Conservation (phyloP, 2,113 vertebrate genomes). For the Cairina moschata region DNA sequence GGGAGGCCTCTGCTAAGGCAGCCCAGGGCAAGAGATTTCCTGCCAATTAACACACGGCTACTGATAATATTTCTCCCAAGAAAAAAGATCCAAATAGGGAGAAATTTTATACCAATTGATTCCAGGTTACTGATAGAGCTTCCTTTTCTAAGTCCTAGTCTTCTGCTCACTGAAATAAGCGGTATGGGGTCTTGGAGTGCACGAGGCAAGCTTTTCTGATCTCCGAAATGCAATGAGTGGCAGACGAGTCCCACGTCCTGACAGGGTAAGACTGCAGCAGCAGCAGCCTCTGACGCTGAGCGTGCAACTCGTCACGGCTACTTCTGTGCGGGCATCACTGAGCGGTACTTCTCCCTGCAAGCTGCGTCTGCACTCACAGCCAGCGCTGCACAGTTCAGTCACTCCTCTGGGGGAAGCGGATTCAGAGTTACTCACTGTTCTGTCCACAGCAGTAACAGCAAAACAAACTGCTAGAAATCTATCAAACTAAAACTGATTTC, state of each 20-base stretch:
- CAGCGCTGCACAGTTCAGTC: background rate
- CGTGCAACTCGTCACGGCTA: background rate
- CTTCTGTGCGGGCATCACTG: accelerated
- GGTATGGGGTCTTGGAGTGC: accelerated
- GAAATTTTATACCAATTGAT: background rate
- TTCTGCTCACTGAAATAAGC: background rate
- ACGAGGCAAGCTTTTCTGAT: background rate
- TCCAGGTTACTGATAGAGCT: background rate
- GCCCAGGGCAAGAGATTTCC: constrained; percentile 60
- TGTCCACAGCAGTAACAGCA: background rate
- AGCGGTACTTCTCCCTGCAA: accelerated
- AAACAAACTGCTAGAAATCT: background rate
- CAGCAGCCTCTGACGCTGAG: background rate
- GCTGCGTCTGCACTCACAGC: accelerated
- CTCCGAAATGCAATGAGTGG: background rate
- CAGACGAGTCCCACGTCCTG: constrained; percentile 53
- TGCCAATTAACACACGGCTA: constrained; percentile 62
- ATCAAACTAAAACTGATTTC: background rate
- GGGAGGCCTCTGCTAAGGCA: background rate
- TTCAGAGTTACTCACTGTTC: background rate
- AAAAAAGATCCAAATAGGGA: constrained; percentile 44
- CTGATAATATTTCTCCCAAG: constrained; percentile 64
- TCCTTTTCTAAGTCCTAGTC: background rate
- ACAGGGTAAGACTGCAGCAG: background rate
- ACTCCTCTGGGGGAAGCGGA: background rate